A percentile compares a stretch with the other conserved stretches of the same genome.
Evolutionary conservation across 2,113 vertebrate species (phyloP).

Genomic region (Ciconia boyciana): DNA sequence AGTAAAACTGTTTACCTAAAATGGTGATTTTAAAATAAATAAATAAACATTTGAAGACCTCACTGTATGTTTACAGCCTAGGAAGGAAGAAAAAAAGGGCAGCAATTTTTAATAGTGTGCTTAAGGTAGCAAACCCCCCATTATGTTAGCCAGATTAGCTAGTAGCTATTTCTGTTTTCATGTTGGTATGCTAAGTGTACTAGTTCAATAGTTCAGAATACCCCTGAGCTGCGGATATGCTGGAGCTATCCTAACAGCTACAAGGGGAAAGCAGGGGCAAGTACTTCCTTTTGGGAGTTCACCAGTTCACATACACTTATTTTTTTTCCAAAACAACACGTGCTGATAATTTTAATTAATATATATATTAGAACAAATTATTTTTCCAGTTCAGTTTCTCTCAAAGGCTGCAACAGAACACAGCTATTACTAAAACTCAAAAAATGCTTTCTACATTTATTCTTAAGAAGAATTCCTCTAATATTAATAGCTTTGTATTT

Average conservation of each 20-base stretch:
- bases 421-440: neutral
- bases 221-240: neutral
- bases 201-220: neutral
- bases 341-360: neutral
- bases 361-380: neutral
- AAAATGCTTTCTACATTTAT: neutral
- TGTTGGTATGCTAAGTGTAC: neutral
- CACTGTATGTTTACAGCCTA: neutral
- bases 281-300: neutral
- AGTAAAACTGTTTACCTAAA: neutral
- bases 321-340: rapidly evolving
- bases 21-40: neutral
- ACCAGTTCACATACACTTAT: neutral
- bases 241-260: neutral
- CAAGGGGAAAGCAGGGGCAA: neutral
- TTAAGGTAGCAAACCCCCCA: neutral
- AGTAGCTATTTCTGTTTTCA: neutral
- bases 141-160: neutral
- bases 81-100: neutral
- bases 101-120: neutral
- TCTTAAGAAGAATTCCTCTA: neutral
- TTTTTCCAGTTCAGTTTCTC: neutral
- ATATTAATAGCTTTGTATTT: neutral
- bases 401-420: neutral
- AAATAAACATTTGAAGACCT: neutral